Percentiles rank a stretch among this genome's conserved stretches.
Evolutionary conservation across 1,140 invertebrate species (phyloP).

Genomic region (Trichomalopsis sarcophagae): DNA sequence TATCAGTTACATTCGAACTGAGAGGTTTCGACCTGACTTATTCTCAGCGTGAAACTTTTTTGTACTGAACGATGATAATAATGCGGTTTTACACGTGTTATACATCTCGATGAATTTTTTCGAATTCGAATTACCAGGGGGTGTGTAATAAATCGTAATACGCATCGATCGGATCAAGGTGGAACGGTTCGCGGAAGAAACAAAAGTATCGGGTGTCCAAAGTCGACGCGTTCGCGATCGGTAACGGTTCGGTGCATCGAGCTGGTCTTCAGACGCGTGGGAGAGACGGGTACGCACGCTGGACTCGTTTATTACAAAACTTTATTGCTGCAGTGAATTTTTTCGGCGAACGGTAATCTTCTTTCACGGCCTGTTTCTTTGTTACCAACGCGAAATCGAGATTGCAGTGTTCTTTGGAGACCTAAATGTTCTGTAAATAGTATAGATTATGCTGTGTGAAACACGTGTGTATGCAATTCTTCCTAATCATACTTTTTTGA

Average conservation of each 20-base stretch:
- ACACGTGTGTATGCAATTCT: no score
- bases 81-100: not conserved
- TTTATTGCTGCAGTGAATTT: not conserved
- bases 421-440: no score
- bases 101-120: not conserved
- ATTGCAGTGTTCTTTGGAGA: not conserved
- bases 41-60: no score
- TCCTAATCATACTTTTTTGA: no score
- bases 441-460: no score
- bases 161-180: not conserved
- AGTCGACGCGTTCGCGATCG: not conserved
- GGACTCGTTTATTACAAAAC: not conserved
- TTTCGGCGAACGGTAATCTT: constrained; percentile 27
- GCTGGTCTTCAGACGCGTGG: not conserved
- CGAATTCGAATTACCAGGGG: not conserved
- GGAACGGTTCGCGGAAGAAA: not conserved
- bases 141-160: not conserved
- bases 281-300: not conserved
- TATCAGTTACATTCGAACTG: not conserved
- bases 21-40: not conserved
- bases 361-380: not conserved
- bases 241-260: not conserved
- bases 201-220: not conserved
- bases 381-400: not conserved
- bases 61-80: no score